Evolutionary conservation across 2,888 invertebrate species (phyloP), one percentile per base, ranked within the genome.

Genomic region (Drosophila testacea): DNA sequence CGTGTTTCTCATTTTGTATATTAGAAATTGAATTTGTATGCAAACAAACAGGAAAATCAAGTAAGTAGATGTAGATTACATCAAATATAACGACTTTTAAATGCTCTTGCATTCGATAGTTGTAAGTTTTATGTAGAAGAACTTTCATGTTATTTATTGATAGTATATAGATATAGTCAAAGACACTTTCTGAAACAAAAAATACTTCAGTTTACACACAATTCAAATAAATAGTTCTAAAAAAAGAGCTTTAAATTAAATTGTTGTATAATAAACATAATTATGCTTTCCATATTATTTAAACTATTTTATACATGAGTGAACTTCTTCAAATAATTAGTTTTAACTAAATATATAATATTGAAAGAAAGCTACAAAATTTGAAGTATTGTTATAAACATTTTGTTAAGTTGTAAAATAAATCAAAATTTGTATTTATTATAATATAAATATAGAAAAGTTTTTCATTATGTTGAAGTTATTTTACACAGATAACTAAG

Each of bases 21-120:
- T 83, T 87, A 87, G 89, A 83, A 76, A 86, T 83, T 80, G 70
- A 68, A 72, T 76, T 80, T 42, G 69, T 67, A 60, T 69, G 70
- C 66, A 69, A 50, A 66, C 46, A 79, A 82, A 83, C 83, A 72
- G 83, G 88, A 85, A 83, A 88, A 79, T 51, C 82, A 64, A 60
- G 88, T 82, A 64, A 60, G 88, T 82, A 70, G 39, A 13, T 13
- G 30, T 30, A 56, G 34, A 13, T 28, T 22, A n/a, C 0, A 6
- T 1, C 9, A 13, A 13, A 16, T 9, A 5, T 27, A 60, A 47
- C 64, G 68, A 74, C 61, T 42, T 6, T 28, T 9, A 7, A 38
- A 79, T 77, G 13, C 75, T 69, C 76, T 54, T 32, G 38, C 13
- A 4, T 13, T 27, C 27, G 41, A 30, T 6, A 6, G 4, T 22